These are phyloP conservation scores for Tautogolabrus adspersus DNA, from an alignment of 2,113 vertebrate genomes.

Conservation along the genomic window DNA sequence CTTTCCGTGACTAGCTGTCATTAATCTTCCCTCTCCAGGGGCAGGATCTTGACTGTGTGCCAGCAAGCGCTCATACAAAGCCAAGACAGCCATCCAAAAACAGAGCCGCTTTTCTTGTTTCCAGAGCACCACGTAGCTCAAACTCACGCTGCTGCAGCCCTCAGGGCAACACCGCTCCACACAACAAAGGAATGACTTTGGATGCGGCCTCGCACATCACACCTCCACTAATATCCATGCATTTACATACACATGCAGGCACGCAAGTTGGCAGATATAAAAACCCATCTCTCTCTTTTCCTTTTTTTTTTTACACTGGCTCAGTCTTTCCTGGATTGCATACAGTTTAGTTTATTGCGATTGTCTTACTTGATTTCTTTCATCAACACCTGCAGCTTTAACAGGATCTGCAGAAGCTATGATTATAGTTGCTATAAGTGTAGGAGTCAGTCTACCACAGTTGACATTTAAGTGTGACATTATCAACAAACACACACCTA, in stretches of 20 bases:
- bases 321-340: too few relatives aligned
- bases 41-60: conserved; percentile 83
- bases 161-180: conserved; percentile 43
- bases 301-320: neutral
- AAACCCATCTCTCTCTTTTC: neutral
- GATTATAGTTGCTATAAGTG: conserved; percentile 3
- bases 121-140: conserved; percentile 62
- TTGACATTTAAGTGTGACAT: conserved; percentile 40
- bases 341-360: too few relatives aligned
- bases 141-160: conserved; percentile 59
- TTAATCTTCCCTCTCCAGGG: conserved; percentile 85
- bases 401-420: conserved; percentile 23
- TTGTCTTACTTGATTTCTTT: neutral
- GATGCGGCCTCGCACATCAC: conserved; percentile 45
- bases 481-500: conserved; percentile 32
- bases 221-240: conserved; percentile 39
- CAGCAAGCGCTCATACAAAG: conserved; percentile 79
- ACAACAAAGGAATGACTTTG: conserved; percentile 67
- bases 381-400: neutral
- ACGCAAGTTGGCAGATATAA: neutral
- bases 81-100: conserved; percentile 80
- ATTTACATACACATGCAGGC: neutral
- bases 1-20: conserved; percentile 87
- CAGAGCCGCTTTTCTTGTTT: conserved; percentile 81
- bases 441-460: conserved; percentile 42